Evolutionary conservation across 2,113 vertebrate species (phyloP).

Genomic region (Cebidichthys violaceus): DNA sequence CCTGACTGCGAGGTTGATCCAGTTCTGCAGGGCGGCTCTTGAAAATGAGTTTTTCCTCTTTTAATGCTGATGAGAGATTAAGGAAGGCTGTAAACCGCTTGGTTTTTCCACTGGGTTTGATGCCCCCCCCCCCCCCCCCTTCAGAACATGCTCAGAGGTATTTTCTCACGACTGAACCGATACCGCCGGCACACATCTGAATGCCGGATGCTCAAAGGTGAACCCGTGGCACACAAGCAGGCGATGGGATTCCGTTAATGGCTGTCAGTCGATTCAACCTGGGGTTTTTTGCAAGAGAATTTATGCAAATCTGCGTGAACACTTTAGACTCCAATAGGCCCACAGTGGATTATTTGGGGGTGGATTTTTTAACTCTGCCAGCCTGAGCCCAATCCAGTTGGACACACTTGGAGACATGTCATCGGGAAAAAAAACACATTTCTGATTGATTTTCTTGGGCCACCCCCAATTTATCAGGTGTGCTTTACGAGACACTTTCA

Average conservation of each 20-base stretch:
- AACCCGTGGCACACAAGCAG: background rate
- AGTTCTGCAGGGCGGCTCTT: slow-evolving; percentile 28
- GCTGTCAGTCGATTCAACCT: slow-evolving; percentile 37
- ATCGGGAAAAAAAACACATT: background rate
- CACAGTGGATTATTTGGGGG: slow-evolving; percentile 50
- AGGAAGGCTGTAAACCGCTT: slow-evolving; percentile 57
- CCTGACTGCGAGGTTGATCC: slow-evolving; percentile 33
- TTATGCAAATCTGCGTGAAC: slow-evolving; percentile 53
- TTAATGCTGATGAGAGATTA: slow-evolving; percentile 68
- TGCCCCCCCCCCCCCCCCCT: slow-evolving; percentile 46
- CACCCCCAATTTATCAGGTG: too few species aligned
- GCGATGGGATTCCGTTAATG: slow-evolving; percentile 34
- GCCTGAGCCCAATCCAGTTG: slow-evolving; percentile 34
- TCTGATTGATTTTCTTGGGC: background rate
- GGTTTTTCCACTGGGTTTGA: slow-evolving; percentile 35
- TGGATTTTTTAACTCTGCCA: slow-evolving; percentile 28
- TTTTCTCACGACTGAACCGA: slow-evolving; percentile 61
- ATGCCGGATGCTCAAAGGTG: slow-evolving; percentile 36
- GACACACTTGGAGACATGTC: slow-evolving; percentile 9
- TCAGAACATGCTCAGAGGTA: slow-evolving; percentile 64
- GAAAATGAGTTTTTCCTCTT: slow-evolving; percentile 51
- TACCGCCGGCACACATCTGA: slow-evolving; percentile 37
- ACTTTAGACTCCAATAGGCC: slow-evolving; percentile 45
- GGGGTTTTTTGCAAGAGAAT: background rate
- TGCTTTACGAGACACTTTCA: background rate